Conservation (phyloP, 2,888 invertebrate species). For the Campoletis raptor region DNA sequence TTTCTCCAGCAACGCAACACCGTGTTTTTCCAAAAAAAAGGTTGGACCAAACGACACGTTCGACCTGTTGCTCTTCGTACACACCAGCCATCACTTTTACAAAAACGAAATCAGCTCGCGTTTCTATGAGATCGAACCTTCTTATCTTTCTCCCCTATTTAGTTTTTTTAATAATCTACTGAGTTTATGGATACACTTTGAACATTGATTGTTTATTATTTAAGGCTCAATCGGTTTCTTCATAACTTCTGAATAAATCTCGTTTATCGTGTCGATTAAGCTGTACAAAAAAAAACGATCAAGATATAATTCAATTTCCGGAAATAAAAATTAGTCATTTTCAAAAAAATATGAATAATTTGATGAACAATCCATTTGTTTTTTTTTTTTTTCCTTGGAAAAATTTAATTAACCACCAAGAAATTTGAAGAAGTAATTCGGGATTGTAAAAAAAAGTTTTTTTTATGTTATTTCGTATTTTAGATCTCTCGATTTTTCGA, state of each 20-base stretch:
- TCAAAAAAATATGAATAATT: not conserved
- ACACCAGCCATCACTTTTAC: conserved; percentile 18
- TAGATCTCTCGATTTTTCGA: not conserved
- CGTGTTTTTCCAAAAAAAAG: conserved; percentile 49
- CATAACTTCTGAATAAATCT: not conserved
- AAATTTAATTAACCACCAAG: not conserved
- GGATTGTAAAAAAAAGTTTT: not conserved
- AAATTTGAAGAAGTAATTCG: not conserved
- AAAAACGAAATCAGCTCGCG: not conserved
- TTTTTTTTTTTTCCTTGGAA: not conserved
- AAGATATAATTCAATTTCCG: not conserved
- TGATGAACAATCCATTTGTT: not conserved
- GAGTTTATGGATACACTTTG: not conserved
- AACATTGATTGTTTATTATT: not conserved
- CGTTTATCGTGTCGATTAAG: not conserved
- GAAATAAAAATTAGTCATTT: not conserved
- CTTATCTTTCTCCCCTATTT: not conserved
- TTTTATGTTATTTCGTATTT: not conserved
- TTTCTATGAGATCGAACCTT: not conserved
- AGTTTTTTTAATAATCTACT: not conserved
- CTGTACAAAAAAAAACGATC: not conserved
- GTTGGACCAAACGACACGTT: conserved; percentile 5
- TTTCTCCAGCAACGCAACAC: not conserved
- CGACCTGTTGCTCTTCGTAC: conserved; percentile 36
- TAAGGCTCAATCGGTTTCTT: not conserved